Conservation (phyloP, 2,888 invertebrate species). For the Apamea monoglypha region DNA sequence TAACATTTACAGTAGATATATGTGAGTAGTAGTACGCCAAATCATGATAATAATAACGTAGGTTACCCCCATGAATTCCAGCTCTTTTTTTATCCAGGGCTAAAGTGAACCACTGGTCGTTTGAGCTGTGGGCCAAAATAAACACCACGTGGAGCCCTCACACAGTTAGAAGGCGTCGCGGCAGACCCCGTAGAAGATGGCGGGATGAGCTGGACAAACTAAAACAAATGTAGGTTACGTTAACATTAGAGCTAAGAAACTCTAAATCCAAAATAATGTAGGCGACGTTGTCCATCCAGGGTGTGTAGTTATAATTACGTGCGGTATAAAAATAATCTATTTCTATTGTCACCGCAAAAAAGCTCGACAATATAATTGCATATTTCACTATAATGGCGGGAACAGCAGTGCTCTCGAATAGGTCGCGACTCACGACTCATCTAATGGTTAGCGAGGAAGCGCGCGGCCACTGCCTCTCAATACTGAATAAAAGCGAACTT, state of each 20-base stretch:
- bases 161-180: too few relatives aligned
- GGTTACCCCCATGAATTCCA: neutral
- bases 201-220: too few relatives aligned
- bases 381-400: slow-evolving; percentile 68
- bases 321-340: slow-evolving; percentile 12
- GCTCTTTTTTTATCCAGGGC: too few relatives aligned
- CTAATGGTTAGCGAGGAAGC: slow-evolving; percentile 54
- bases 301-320: neutral
- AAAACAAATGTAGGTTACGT: too few relatives aligned
- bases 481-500: slow-evolving; percentile 60
- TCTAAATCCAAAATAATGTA: neutral
- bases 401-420: slow-evolving; percentile 62
- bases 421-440: slow-evolving; percentile 44
- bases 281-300: too few relatives aligned
- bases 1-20: neutral
- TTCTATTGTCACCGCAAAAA: slow-evolving; percentile 22
- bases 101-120: too few relatives aligned
- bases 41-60: neutral
- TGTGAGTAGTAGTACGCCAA: neutral
- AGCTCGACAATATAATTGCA: slow-evolving; percentile 65
- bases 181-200: too few relatives aligned
- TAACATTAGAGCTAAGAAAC: neutral
- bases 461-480: slow-evolving; percentile 59
- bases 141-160: too few relatives aligned
- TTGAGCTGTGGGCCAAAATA: too few relatives aligned